Base-by-base conservation (phyloP, 2,888 invertebrate genomes). In the Drosophila flavopinicola region DNA sequence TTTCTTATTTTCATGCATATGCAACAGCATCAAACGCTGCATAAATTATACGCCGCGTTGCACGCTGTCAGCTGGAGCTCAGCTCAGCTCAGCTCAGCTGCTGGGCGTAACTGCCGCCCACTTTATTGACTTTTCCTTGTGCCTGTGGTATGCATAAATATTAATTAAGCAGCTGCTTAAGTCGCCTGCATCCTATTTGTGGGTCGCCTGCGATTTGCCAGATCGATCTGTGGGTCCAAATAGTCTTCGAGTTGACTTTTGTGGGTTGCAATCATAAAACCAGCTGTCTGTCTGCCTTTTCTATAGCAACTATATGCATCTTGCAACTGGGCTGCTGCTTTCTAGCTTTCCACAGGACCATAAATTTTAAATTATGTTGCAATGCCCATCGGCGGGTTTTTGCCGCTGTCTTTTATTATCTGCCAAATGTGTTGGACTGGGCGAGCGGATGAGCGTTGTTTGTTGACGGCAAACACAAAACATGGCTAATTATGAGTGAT, bases 281-380 rank as follows among this genome's bases (percentile, higher is more conserved):
- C n/a, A n/a, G n/a, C n/a, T n/a, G n/a, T 66, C 38, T 66, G 6
- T 6, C 42, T 2, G 13, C 25, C 27, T 17, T 11, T 39, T n/a
- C n/a, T n/a, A n/a, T n/a, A n/a, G n/a, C n/a, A n/a, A n/a, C 13
- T 2, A 20, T 29, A 10, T 29, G 29, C 11, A 11, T 3, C 41
- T 35, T 49, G 45, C 51, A 51, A 42, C 45, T 15, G 39, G 27
- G 52, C 15, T 39, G 52, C 33, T 35, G 70, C 47, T 37, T 11
- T 6, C 29, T 10, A 17, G 17, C 4, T 11, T 2, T 1, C 17
- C 11, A 6, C 20, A 64, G 35, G 52, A 47, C 65, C 58, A 79
- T 79, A 64, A 72, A 85, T 79, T 85, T 78, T 64, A 83, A 75
- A 79, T 78, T 45, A 79, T 72, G 76, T 82, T 75, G 76, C 84